Evolutionary conservation across 2,113 vertebrate genomes (phyloP).

Genomic region (Xyrauchen texanus): DNA sequence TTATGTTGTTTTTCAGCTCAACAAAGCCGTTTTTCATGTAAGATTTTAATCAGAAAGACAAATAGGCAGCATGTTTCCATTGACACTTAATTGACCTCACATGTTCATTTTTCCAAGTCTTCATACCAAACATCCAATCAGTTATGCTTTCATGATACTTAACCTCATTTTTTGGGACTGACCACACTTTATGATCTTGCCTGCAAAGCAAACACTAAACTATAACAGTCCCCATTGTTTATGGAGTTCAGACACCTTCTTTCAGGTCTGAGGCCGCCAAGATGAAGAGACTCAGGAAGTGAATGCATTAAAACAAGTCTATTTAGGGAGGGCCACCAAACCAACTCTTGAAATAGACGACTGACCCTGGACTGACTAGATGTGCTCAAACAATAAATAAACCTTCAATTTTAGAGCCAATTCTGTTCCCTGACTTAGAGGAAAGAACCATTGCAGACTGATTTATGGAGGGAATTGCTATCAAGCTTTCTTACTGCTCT

Average conservation of each 20-base stretch:
- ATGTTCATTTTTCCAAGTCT: too few relatives aligned
- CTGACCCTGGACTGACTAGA: not conserved
- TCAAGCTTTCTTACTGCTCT: not conserved
- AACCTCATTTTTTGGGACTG: not conserved
- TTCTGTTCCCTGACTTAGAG: not conserved
- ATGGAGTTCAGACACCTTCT: not conserved
- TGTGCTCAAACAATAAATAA: conserved; percentile 14
- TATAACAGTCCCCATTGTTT: not conserved
- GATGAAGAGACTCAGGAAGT: conserved; percentile 12
- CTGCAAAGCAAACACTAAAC: not conserved
- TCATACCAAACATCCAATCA: too few relatives aligned
- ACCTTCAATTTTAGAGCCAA: not conserved
- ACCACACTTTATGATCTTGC: not conserved
- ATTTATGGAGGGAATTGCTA: conserved; percentile 8
- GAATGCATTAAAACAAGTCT: not conserved
- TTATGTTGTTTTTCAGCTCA: not conserved
- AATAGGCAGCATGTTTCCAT: not conserved
- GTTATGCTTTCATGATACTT: too few relatives aligned
- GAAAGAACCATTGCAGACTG: not conserved
- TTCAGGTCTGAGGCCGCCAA: not conserved
- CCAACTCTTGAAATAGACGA: conserved; percentile 17
- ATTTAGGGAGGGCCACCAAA: not conserved
- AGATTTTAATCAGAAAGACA: conserved; percentile 11
- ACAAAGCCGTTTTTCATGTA: not conserved
- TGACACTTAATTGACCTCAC: too few relatives aligned